Evolutionary conservation across 2,888 invertebrate genomes (phyloP), one percentile per base, ranked within the genome.

Genomic region (Meghimatium bilineatum): DNA sequence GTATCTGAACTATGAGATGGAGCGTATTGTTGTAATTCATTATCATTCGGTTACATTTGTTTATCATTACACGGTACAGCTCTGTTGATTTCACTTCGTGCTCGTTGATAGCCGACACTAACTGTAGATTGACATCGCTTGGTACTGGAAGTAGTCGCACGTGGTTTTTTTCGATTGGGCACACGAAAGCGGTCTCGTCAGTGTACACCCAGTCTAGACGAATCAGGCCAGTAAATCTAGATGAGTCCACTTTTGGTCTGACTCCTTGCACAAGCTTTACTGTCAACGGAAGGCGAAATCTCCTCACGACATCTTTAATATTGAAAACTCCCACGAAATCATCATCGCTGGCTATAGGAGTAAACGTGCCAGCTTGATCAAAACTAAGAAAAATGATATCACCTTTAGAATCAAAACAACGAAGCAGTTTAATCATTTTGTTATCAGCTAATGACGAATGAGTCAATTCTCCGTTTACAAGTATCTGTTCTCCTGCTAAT

Each of bases 271-370:
- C 97, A 91, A 98, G 95, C 91, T 98, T 95, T 29, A 98, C 98
- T 88, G 97, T 97, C 88, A 98, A 95, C 49, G 98, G 98, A 94
- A 98, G 95, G 88, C 98, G 95, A 94, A 98, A 98, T 34, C 92
- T 90, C 88, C 96, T 96, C 83, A 98, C 94, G 88, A 98, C 95
- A 91, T 97, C 97, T 92, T 96, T 96, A 29, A 97, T 97, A 87
- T 97, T 97, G 94, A 98, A 98, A 32, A 98, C 98, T 36, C 98
- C 98, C 92, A 97, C 97, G 87, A 98, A 97, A 94, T 97, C 97
- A 91, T 97, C 97, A 93, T 97, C 97, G 91, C 97, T 96, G 86
- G 98, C 98, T 83, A 98, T 95, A 76, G 97, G 97, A 90, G 97
- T 98, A 94, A 98, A 98, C 91, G 97, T 96, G 63, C 97, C 97